A percentile compares a stretch with the other conserved stretches of the same genome.
These are phyloP conservation scores for Platycercus adscitus DNA, from an alignment of 2,113 vertebrate species.

Conservation along the genomic window DNA sequence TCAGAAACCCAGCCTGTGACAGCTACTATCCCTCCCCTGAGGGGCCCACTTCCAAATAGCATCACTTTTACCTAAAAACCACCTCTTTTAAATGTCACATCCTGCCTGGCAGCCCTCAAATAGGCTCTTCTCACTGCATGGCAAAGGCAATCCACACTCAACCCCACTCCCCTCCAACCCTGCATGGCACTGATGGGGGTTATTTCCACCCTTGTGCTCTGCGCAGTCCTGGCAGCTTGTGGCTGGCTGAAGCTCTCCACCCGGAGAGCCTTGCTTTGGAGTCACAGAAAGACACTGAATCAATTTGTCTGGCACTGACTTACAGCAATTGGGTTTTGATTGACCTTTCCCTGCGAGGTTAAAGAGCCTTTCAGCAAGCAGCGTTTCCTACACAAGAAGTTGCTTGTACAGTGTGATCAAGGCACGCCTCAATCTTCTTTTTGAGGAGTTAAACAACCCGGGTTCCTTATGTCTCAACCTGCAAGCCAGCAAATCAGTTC, in stretches of 20 bases:
- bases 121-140: neutral
- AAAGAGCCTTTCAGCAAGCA: neutral
- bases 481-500: neutral
- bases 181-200: rapidly evolving
- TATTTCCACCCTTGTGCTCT: neutral
- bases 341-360: slow-evolving; percentile 10
- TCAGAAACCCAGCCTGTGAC: neutral
- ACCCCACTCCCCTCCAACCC: neutral
- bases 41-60: neutral
- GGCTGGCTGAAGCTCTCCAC: neutral
- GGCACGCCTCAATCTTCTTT: neutral
- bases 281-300: neutral
- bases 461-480: neutral
- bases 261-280: neutral
- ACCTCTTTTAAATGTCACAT: neutral
- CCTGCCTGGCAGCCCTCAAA: neutral
- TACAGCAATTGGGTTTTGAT: neutral
- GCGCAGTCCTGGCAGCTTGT: neutral
- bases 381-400: neutral
- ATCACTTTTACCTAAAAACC: neutral
- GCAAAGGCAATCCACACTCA: neutral
- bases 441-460: neutral
- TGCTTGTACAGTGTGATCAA: neutral
- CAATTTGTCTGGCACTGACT: neutral
- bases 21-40: neutral